Evolutionary conservation across 2,888 invertebrate species (phyloP).

Genomic region (Melanophora roralis): DNA sequence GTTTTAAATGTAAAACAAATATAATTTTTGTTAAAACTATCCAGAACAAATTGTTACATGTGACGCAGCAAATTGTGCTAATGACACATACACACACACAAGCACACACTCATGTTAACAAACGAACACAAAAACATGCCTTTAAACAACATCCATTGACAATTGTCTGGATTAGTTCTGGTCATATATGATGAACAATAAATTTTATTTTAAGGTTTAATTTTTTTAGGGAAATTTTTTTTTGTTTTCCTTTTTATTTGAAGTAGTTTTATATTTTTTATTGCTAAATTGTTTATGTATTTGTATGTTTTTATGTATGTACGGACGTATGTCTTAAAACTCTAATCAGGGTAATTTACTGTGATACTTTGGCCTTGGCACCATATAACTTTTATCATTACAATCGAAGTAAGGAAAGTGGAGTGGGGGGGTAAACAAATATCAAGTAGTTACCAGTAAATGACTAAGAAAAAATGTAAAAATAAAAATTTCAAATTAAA

Average conservation of each 20-base stretch:
- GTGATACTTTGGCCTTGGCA: conserved; percentile 49
- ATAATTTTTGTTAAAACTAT: not conserved
- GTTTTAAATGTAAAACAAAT: conserved; percentile 3
- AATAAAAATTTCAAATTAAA: not conserved
- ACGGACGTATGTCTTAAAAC: not conserved
- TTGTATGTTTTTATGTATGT: too few relatives aligned
- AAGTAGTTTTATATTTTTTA: conserved; percentile 5
- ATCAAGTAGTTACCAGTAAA: conserved; percentile 14
- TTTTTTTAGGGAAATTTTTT: not conserved
- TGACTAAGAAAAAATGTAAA: not conserved
- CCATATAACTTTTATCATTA: conserved; percentile 14
- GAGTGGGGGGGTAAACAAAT: conserved; percentile 15
- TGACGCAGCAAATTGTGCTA: conserved; percentile 36
- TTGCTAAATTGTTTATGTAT: not conserved
- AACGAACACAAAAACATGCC: too few relatives aligned
- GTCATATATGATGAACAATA: conserved; percentile 42
- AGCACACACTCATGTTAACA: not conserved
- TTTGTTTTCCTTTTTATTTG: not conserved
- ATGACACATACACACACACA: conserved; percentile 29
- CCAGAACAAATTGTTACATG: conserved; percentile 15
- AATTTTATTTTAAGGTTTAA: not conserved
- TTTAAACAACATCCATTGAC: too few relatives aligned
- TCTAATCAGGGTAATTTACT: conserved; percentile 51
- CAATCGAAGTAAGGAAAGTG: too few relatives aligned
- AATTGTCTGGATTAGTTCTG: conserved; percentile 44